Evolutionary conservation across 2,888 invertebrate species (phyloP).

Genomic region (Conus canariensis): DNA sequence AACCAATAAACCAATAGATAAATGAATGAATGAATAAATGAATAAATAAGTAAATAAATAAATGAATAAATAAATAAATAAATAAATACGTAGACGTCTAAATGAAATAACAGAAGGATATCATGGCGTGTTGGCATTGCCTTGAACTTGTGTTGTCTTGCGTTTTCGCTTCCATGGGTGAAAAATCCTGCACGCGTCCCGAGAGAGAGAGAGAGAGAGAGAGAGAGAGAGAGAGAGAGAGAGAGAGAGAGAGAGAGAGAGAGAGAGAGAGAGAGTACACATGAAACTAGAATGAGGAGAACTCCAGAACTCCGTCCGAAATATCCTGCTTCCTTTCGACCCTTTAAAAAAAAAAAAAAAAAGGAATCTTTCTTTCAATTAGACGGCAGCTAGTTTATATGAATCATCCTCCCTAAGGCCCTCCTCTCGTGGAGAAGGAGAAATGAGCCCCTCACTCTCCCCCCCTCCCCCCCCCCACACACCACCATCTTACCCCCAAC

Average conservation of each 20-base stretch:
- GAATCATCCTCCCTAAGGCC: neutral
- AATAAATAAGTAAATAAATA: too few species aligned
- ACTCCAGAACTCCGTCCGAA: too few species aligned
- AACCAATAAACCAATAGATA: too few species aligned
- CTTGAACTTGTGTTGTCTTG: too few species aligned
- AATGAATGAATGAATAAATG: too few species aligned
- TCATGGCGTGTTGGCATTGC: too few species aligned
- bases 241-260: constrained; percentile 1
- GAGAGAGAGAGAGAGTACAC: neutral
- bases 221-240: constrained; percentile 4
- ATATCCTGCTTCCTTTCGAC: too few species aligned
- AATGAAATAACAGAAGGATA: too few species aligned
- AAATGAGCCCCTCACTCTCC: neutral
- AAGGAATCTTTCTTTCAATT: neutral
- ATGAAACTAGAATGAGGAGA: neutral
- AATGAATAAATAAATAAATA: too few species aligned
- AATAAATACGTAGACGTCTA: too few species aligned
- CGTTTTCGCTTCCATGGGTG: too few species aligned
- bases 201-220: neutral
- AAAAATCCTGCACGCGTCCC: too few species aligned
- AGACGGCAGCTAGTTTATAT: constrained; percentile 3
- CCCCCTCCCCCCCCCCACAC: neutral
- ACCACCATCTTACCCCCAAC: neutral
- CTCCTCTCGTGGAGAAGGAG: neutral
- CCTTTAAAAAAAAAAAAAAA: neutral